Evolutionary conservation across 1,140 invertebrate genomes (phyloP).

Genomic region (Caenorhabditis brenneri): DNA sequence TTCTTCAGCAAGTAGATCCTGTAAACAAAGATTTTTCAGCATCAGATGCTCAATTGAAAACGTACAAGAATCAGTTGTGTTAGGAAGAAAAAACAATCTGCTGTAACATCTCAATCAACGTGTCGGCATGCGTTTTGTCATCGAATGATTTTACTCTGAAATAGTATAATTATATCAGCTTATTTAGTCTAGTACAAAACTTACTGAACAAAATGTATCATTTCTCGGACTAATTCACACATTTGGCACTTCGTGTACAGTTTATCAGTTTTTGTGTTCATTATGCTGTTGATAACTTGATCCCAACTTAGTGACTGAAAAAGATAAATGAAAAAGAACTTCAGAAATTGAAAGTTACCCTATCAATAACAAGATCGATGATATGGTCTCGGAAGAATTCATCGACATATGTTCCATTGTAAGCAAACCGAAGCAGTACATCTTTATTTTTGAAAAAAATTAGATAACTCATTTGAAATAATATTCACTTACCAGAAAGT

Average conservation of each 20-base stretch:
- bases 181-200: neutral
- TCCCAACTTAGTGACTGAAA: neutral
- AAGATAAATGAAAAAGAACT: too few species aligned
- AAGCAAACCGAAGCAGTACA: neutral
- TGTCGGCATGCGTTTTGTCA: neutral
- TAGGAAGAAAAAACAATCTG: neutral
- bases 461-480: neutral
- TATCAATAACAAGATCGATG: neutral
- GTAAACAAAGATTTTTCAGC: neutral
- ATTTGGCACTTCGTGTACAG: neutral
- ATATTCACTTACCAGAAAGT: neutral
- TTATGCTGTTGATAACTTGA: slow-evolving; percentile 2
- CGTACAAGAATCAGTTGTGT: neutral
- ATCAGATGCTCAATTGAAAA: neutral
- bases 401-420: neutral
- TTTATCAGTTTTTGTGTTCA: neutral
- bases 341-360: neutral
- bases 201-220: neutral
- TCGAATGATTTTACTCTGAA: neutral
- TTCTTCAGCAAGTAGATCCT: slow-evolving; percentile 1
- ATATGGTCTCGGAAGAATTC: neutral
- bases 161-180: neutral
- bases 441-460: neutral
- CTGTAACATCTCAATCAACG: neutral
- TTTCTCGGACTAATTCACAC: neutral